phyloP scores from a whole-genome alignment of 1,140 invertebrate species.

The Bombus pascuorum region DNA sequence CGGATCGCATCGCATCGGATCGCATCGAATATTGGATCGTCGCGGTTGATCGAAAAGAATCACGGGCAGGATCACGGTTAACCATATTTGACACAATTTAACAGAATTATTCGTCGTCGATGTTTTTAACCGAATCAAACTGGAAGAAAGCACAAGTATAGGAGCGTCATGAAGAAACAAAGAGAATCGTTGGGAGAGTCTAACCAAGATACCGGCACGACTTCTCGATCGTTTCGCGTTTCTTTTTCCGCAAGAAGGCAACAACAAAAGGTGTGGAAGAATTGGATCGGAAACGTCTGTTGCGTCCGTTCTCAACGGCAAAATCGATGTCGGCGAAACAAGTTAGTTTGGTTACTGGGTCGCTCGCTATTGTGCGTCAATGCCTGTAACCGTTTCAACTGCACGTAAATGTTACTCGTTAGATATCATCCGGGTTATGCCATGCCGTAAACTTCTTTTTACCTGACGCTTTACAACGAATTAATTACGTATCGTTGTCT shows the following conservation, averaged over 20 bases:
- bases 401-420: slow-evolving; percentile 30
- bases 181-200: background rate
- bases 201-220: background rate
- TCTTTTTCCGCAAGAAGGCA: background rate
- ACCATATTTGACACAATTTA: slow-evolving; percentile 22
- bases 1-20: background rate
- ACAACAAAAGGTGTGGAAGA: background rate
- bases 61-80: slow-evolving; percentile 2
- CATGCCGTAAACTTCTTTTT: background rate
- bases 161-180: no score
- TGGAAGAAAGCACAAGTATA: background rate
- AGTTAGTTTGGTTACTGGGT: slow-evolving; percentile 55
- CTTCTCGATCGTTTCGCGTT: background rate
- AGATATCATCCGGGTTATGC: background rate
- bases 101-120: slow-evolving; percentile 16
- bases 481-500: background rate
- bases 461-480: background rate
- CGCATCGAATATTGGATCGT: background rate
- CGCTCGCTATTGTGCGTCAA: slow-evolving; percentile 48
- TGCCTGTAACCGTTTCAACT: slow-evolving; percentile 40
- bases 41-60: background rate
- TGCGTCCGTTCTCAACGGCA: slow-evolving; percentile 30
- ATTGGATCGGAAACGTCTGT: slow-evolving; percentile 42
- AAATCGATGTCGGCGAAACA: slow-evolving; percentile 53
- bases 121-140: slow-evolving; percentile 7